Base-by-base conservation (phyloP, 2,888 invertebrate genomes). In the Aradus depressus region DNA sequence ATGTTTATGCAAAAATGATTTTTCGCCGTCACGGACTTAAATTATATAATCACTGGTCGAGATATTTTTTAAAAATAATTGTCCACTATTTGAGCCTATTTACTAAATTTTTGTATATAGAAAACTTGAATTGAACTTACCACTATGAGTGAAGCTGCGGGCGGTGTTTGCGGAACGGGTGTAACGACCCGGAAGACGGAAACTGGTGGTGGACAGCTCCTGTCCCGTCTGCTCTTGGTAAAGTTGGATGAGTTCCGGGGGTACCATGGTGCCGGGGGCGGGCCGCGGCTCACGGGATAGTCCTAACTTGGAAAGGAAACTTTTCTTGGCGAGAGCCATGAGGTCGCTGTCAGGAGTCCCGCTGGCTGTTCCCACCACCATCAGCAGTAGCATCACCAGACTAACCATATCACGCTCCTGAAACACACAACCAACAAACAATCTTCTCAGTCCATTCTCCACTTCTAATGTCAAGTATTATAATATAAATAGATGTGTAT, bases 101-200 rank as follows among this genome's bases (percentile, higher is more conserved):
- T n/a, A n/a, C n/a, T n/a, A n/a, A n/a, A n/a, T 10, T 31, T 31
- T 31, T 31, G 31, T 10, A 14, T 18, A 18, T 4, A 6, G 34
- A 34, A 34, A 34, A 34, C 16, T 18, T 3, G 8, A 16, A 39
- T n/a, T 10, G 4, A n/a, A 44, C 43, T 48, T 67, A 83, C 83
- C 81, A 68, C 76, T 73, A 72, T 88, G 88, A 64, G 79, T 77
- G 72, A 83, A 89, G 68, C 85, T 84, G 66, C 89, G 75, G 58
- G 87, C 83, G 51, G 88, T 89, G 70, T 90, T 89, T 60, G 89
- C 86, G 60, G 80, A 79, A 63, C 81, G 77, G 58, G 83, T 79
- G 64, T 77, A 72, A 61, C 79, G 70, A 58, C 81, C 82, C 53
- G 76, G 77, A 62, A 75, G 80, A 66, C 78, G 77, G 61, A 83